Evolutionary conservation across 2,113 vertebrate species (phyloP).

Genomic region (Narcine bancroftii): DNA sequence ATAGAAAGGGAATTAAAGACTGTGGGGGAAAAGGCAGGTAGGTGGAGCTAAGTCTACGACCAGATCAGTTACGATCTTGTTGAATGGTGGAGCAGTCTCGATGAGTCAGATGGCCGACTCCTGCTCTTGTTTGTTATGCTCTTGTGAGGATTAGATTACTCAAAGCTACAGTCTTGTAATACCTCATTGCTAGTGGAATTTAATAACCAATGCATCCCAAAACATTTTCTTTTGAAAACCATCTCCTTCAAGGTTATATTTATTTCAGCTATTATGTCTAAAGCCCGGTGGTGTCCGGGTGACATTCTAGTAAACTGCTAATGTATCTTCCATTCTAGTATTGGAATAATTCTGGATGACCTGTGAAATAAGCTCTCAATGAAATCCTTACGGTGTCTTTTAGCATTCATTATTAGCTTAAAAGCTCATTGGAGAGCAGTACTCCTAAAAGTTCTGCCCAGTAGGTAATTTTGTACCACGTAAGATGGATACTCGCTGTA

Average conservation of each 20-base stretch:
- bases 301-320: background rate
- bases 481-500: slow-evolving; percentile 12
- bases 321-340: background rate
- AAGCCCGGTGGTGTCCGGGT: background rate
- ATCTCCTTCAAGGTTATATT: background rate
- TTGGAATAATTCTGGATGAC: background rate
- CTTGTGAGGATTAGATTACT: background rate
- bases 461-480: background rate
- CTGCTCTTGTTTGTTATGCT: no score
- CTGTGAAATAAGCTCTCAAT: background rate
- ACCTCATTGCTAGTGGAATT: background rate
- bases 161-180: background rate
- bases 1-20: no score
- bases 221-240: background rate
- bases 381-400: background rate
- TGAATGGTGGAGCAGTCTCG: no score
- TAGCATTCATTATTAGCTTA: background rate
- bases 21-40: no score
- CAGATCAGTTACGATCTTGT: no score
- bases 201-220: background rate
- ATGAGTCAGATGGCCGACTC: no score
- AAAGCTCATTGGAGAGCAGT: background rate
- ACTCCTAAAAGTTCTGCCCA: background rate
- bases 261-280: background rate
- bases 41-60: no score